Percentiles rank a stretch among this genome's conserved stretches.
phyloP scores from a whole-genome alignment of 1,140 invertebrate species.

The Fopius arisanus region DNA sequence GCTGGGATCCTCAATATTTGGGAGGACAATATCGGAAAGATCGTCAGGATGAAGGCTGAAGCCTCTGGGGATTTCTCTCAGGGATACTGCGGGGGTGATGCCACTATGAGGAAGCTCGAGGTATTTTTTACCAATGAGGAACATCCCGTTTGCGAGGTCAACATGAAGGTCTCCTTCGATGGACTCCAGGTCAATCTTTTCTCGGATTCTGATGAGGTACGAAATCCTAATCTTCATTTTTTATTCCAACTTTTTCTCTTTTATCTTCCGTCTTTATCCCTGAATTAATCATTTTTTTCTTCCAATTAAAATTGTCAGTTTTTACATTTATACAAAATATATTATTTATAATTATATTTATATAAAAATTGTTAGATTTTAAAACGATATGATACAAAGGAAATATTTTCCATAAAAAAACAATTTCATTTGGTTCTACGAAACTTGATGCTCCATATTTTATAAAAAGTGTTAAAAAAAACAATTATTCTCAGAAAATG shows the following conservation, averaged over 20 bases:
- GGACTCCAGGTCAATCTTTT: constrained; percentile 75
- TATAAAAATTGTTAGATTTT: too few species aligned
- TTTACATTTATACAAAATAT: too few species aligned
- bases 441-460: too few species aligned
- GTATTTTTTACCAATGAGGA: constrained; percentile 77
- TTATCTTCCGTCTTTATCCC: neutral
- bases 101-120: constrained; percentile 74
- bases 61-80: constrained; percentile 12
- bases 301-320: neutral
- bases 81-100: constrained; percentile 62
- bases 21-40: constrained; percentile 70
- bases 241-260: neutral
- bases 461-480: too few species aligned
- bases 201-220: constrained; percentile 76
- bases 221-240: too few species aligned
- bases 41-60: constrained; percentile 18
- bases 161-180: constrained; percentile 71
- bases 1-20: constrained; percentile 74
- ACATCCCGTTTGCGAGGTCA: constrained; percentile 63
- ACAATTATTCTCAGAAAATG: too few species aligned
- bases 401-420: too few species aligned
- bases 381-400: too few species aligned
- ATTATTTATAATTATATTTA: too few species aligned
- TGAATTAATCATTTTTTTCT: neutral
- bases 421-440: too few species aligned